Conservation (phyloP, 2,797 vertebrate genomes). For the Cichlasoma orientale region DNA sequence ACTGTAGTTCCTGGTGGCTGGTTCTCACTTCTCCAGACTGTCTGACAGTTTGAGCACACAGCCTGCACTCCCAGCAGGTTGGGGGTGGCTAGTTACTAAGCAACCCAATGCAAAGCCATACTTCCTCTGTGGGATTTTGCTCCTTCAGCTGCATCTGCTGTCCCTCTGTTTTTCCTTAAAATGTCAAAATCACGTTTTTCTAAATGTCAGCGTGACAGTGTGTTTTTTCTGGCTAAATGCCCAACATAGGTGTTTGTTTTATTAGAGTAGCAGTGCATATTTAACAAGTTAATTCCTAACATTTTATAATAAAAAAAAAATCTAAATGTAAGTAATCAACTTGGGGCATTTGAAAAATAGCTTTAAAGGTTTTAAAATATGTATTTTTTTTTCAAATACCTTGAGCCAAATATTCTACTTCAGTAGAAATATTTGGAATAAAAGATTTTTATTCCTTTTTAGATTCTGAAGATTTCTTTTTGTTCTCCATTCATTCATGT, state of each 20-base stretch:
- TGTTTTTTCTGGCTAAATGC: neutral
- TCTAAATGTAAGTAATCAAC: neutral
- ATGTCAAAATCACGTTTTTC: conserved; percentile 19
- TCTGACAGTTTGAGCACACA: conserved; percentile 69
- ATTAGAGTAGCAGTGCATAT: neutral
- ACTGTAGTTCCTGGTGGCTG: conserved; percentile 30
- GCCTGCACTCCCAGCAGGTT: conserved; percentile 57
- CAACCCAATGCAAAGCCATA: conserved; percentile 66
- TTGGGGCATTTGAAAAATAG: neutral
- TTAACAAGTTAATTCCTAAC: neutral
- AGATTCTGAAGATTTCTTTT: no score
- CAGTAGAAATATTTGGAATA: no score
- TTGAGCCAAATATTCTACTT: neutral
- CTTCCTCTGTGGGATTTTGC: conserved; percentile 44
- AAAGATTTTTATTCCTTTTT: no score
- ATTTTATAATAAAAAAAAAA: neutral
- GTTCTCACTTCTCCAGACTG: conserved; percentile 62
- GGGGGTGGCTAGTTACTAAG: conserved; percentile 71
- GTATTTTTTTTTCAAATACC: neutral
- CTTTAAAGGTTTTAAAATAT: no score
- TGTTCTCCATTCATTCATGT: no score
- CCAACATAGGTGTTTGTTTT: neutral
- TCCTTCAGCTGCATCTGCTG: conserved; percentile 28
- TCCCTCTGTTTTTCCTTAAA: conserved; percentile 27
- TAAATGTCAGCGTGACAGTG: neutral